Percentiles rank a stretch among this genome's conserved stretches.
Evolutionary conservation across 2,797 vertebrate genomes (phyloP).

Genomic region (Propithecus perrieri): DNA sequence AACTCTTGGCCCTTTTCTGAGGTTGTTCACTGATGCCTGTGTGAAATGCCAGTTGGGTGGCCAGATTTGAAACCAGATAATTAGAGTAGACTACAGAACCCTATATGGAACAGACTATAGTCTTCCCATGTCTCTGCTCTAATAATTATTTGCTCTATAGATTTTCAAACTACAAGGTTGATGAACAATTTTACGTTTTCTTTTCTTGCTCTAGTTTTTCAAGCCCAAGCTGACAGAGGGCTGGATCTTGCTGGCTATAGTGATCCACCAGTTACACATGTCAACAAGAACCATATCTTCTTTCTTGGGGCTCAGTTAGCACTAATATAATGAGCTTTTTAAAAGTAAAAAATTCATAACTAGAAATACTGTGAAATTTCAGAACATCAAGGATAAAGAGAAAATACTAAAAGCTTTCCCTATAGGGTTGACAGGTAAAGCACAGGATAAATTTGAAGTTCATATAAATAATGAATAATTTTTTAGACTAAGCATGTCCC

Average conservation of each 20-base stretch:
- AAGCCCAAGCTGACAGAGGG: not conserved
- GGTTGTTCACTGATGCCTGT: not conserved
- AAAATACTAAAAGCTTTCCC: not conserved
- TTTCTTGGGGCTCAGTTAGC: not conserved
- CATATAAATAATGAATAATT: not conserved
- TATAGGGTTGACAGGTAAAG: not conserved
- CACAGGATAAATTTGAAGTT: not conserved
- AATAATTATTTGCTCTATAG: not conserved
- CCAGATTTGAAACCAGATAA: not conserved
- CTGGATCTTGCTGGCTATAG: not conserved
- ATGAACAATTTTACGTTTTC: not conserved
- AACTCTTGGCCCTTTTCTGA: not conserved
- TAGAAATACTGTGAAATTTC: constrained; percentile 5
- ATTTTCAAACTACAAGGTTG: not conserved
- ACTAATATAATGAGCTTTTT: not conserved
- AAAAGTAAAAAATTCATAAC: not conserved
- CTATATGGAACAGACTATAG: not conserved
- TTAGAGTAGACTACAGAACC: not conserved
- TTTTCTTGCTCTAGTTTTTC: not conserved
- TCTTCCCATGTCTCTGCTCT: not conserved
- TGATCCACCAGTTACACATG: not conserved
- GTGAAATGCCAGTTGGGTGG: not conserved
- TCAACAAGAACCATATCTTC: not conserved
- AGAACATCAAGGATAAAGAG: not conserved
- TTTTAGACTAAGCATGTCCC: not conserved